phyloP scores from a whole-genome alignment of 2,113 vertebrate genomes.

The Caranx ignobilis region DNA sequence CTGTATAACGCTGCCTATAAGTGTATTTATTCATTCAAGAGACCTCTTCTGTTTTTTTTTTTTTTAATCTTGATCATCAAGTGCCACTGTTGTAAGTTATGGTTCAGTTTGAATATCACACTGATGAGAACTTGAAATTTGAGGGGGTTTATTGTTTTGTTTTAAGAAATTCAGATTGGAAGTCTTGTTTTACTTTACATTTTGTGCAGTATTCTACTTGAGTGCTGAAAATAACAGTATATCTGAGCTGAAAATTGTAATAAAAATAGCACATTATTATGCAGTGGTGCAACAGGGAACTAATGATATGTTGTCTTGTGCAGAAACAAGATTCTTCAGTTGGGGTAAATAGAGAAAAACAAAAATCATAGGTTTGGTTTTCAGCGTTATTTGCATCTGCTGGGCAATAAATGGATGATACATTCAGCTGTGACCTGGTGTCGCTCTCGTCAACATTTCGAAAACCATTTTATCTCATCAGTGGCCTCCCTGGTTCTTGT shows the following conservation, averaged over 20 bases:
- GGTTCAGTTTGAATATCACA: conserved; percentile 40
- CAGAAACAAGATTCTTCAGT: conserved; percentile 29
- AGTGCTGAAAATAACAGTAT: conserved; percentile 51
- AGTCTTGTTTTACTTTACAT: conserved; percentile 61
- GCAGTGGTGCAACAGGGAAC: conserved; percentile 49
- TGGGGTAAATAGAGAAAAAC: conserved; percentile 2
- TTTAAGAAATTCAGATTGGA: conserved; percentile 43
- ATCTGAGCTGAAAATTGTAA: conserved; percentile 47
- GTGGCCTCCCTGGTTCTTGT: not conserved
- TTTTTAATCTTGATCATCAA: conserved; percentile 44
- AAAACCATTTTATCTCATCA: conserved; percentile 12
- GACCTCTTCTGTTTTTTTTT: conserved; percentile 10
- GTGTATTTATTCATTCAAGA: conserved; percentile 44
- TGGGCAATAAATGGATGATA: conserved; percentile 53
- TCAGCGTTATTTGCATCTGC: conserved; percentile 48
- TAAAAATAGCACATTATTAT: conserved; percentile 44
- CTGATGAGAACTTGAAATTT: conserved; percentile 39
- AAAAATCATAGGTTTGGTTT: conserved; percentile 37
- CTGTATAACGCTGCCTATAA: conserved; percentile 35
- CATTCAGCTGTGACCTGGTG: conserved; percentile 37
- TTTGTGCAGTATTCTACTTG: conserved; percentile 72
- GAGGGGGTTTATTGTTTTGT: conserved; percentile 15
- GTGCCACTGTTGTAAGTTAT: conserved; percentile 38
- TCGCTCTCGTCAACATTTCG: conserved; percentile 43
- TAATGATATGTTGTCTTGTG: conserved; percentile 37